These are phyloP conservation scores for Pyrrhia umbra DNA, from an alignment of 2,888 invertebrate genomes.

Conservation along the genomic window DNA sequence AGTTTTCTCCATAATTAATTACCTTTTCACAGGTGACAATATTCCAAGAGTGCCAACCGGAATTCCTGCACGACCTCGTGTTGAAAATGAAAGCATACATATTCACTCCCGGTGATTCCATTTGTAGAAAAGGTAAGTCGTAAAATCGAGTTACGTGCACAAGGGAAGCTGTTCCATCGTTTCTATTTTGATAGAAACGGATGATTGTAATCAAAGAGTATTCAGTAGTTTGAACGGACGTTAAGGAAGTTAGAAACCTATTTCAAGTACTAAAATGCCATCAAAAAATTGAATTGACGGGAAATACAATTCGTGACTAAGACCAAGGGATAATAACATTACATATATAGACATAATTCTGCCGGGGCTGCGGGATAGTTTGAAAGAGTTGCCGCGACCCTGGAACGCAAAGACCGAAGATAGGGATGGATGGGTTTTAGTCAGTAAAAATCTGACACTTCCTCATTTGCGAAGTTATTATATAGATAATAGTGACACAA, in stretches of 20 bases:
- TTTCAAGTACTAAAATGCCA: constrained; percentile 9
- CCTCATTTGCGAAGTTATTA: too few relatives aligned
- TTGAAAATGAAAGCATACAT: constrained; percentile 99
- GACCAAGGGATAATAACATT: too few relatives aligned
- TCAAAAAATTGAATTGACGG: background rate
- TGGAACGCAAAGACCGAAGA: too few relatives aligned
- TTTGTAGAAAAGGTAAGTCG: constrained; percentile 95
- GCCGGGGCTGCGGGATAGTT: too few relatives aligned
- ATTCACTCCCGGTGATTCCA: constrained; percentile 99
- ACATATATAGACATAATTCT: too few relatives aligned
- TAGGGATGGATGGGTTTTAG: too few relatives aligned
- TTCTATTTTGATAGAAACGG: constrained; percentile 26
- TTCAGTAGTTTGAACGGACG: background rate
- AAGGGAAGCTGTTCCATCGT: constrained; percentile 7
- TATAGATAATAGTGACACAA: too few relatives aligned
- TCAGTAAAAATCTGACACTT: too few relatives aligned
- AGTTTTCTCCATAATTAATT: constrained; percentile 4
- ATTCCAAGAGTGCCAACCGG: constrained; percentile 99
- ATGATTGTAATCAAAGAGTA: constrained; percentile 26
- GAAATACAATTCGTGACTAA: too few relatives aligned
- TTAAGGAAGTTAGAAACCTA: constrained; percentile 2
- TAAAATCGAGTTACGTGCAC: constrained; percentile 38
- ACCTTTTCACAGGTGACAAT: constrained; percentile 94
- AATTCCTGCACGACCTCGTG: constrained; percentile 98
- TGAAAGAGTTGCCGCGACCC: too few relatives aligned